These are phyloP conservation scores for Papilio demoleus DNA, from an alignment of 2,888 invertebrate genomes.

Conservation along the genomic window DNA sequence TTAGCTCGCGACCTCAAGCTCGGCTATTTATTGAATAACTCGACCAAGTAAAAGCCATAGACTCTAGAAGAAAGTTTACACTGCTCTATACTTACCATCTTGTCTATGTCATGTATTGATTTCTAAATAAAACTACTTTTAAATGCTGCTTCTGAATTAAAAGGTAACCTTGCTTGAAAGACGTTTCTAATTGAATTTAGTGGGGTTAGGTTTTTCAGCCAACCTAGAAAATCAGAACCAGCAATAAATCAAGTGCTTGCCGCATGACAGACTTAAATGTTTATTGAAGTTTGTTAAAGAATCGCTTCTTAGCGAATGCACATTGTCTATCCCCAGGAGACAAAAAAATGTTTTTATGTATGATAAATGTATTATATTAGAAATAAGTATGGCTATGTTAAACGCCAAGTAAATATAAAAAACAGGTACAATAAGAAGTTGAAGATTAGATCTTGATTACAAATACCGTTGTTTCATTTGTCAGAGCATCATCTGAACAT, in stretches of 20 bases:
- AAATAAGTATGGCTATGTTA: neutral
- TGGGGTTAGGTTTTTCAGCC: no score
- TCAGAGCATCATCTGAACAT: slow-evolving; percentile 6
- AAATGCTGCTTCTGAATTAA: neutral
- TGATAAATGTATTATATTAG: no score
- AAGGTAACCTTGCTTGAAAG: neutral
- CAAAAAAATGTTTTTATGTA: no score
- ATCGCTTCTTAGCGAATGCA: no score
- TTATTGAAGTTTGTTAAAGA: no score
- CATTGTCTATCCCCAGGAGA: no score
- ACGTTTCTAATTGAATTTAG: no score
- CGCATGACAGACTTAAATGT: no score
- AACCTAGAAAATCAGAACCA: no score
- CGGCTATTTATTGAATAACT: neutral
- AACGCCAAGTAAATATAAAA: neutral
- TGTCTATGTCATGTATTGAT: neutral
- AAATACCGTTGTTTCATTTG: neutral
- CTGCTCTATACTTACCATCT: neutral
- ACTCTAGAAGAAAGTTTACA: neutral
- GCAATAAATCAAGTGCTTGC: no score
- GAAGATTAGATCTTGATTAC: neutral
- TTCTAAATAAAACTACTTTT: neutral
- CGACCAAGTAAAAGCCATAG: slow-evolving; percentile 9
- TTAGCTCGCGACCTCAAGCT: neutral
- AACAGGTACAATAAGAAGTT: neutral